These are phyloP conservation scores for Antheraea pernyi DNA, from an alignment of 1,140 invertebrate genomes.

Conservation along the genomic window DNA sequence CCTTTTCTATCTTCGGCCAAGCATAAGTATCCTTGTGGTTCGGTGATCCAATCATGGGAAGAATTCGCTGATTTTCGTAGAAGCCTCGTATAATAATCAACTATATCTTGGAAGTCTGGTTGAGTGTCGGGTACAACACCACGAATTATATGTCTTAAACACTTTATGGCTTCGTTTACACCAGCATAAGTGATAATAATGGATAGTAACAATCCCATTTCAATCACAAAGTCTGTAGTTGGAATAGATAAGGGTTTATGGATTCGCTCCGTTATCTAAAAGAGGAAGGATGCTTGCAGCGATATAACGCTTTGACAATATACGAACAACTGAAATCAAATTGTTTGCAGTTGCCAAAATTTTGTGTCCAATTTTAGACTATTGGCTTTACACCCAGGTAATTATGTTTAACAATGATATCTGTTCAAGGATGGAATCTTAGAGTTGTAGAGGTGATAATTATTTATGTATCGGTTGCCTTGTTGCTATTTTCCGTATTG, in stretches of 20 bases:
- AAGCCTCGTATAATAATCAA: slow-evolving; percentile 62
- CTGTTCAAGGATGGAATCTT: slow-evolving; percentile 45
- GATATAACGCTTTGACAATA: slow-evolving; percentile 71
- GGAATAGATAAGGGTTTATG: slow-evolving; percentile 32
- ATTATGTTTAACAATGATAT: slow-evolving; percentile 41
- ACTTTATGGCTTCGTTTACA: slow-evolving; percentile 83
- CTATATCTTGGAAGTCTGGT: slow-evolving; percentile 60
- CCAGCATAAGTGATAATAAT: slow-evolving; percentile 86
- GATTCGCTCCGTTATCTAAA: slow-evolving; percentile 28
- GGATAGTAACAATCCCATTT: slow-evolving; percentile 86
- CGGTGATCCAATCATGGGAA: slow-evolving; percentile 52
- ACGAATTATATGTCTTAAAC: slow-evolving; percentile 78
- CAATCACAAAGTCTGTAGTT: slow-evolving; percentile 24
- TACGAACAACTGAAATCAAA: slow-evolving; percentile 80
- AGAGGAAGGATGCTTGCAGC: slow-evolving; percentile 59
- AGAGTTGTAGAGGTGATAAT: slow-evolving; percentile 45
- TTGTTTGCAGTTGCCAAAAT: slow-evolving; percentile 74
- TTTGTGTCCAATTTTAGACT: slow-evolving; percentile 71
- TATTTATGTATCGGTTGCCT: slow-evolving; percentile 44
- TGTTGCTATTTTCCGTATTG: slow-evolving; percentile 7
- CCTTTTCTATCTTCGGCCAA: slow-evolving; percentile 66
- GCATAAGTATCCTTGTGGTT: slow-evolving; percentile 69
- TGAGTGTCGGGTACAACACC: slow-evolving; percentile 65
- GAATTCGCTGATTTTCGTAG: slow-evolving; percentile 52
- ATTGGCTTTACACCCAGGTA: slow-evolving; percentile 62